Conservation (phyloP, 2,888 invertebrate genomes). For the Helobdella robusta region DNA sequence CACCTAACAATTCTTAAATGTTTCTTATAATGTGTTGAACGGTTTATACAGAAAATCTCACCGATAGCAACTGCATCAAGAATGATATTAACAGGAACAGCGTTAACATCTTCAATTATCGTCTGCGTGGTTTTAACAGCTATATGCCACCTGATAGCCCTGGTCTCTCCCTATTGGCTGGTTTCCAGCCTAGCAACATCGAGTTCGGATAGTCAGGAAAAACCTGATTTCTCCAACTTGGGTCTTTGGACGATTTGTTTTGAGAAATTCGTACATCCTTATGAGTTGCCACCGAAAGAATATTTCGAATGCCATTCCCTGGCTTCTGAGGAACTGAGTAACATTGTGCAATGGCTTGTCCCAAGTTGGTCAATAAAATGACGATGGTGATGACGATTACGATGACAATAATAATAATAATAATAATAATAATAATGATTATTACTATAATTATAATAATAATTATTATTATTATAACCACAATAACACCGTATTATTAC, state of each 20-base stretch:
- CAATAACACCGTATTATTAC: no score
- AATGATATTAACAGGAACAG: slow-evolving; percentile 27
- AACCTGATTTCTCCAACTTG: slow-evolving; percentile 36
- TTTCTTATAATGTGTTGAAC: no score
- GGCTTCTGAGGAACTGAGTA: slow-evolving; percentile 32
- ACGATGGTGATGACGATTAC: no score
- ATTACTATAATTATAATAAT: no score
- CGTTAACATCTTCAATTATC: slow-evolving; percentile 30
- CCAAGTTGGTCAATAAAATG: slow-evolving; percentile 34
- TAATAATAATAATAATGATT: no score
- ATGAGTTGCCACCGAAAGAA: slow-evolving; percentile 31
- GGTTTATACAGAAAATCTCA: no score
- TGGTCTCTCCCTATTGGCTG: slow-evolving; percentile 34
- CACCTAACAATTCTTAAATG: no score
- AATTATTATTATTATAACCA: slow-evolving; percentile 8
- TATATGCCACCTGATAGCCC: slow-evolving; percentile 35
- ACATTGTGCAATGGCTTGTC: slow-evolving; percentile 35
- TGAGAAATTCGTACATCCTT: slow-evolving; percentile 33
- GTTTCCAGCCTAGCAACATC: slow-evolving; percentile 25
- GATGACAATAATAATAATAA: no score
- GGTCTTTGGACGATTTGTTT: slow-evolving; percentile 36
- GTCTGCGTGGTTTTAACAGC: slow-evolving; percentile 32
- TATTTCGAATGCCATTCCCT: slow-evolving; percentile 36
- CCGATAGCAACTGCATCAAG: no score
- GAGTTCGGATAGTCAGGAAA: slow-evolving; percentile 26